phyloP scores from a whole-genome alignment of 1,140 invertebrate genomes.

The Daktulosphaira vitifoliae region DNA sequence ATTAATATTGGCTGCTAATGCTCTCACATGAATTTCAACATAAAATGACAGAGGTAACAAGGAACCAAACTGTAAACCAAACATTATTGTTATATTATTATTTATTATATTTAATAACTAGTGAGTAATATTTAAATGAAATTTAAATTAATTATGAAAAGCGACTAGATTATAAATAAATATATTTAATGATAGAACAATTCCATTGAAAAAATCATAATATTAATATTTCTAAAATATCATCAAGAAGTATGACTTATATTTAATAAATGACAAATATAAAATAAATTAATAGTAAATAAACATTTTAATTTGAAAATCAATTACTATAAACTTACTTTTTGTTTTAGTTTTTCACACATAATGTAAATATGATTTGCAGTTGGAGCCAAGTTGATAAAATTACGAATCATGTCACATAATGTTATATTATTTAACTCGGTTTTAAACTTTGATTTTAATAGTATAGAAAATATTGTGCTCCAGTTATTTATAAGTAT shows the following conservation, averaged over 20 bases:
- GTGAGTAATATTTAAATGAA: neutral
- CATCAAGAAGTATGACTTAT: no score
- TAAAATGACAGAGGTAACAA: slow-evolving; percentile 53
- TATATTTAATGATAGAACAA: no score
- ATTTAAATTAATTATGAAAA: no score
- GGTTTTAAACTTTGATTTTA: neutral
- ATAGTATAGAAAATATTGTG: neutral
- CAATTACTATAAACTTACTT: slow-evolving; percentile 14
- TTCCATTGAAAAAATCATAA: no score
- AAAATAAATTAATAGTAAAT: no score
- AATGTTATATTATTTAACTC: neutral
- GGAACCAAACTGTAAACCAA: slow-evolving; percentile 50
- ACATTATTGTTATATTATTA: neutral
- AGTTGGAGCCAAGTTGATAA: neutral
- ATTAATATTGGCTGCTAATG: slow-evolving; percentile 65
- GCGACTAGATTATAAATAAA: no score
- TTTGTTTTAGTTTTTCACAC: neutral
- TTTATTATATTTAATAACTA: no score
- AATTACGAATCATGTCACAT: neutral
- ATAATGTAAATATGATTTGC: neutral
- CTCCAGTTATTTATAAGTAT: neutral
- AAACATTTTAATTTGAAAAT: no score
- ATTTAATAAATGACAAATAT: no score
- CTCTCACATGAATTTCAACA: slow-evolving; percentile 63
- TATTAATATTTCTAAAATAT: no score